Evolutionary conservation across 1,140 invertebrate species (phyloP).

Genomic region (Holcopasites calliopsidis): DNA sequence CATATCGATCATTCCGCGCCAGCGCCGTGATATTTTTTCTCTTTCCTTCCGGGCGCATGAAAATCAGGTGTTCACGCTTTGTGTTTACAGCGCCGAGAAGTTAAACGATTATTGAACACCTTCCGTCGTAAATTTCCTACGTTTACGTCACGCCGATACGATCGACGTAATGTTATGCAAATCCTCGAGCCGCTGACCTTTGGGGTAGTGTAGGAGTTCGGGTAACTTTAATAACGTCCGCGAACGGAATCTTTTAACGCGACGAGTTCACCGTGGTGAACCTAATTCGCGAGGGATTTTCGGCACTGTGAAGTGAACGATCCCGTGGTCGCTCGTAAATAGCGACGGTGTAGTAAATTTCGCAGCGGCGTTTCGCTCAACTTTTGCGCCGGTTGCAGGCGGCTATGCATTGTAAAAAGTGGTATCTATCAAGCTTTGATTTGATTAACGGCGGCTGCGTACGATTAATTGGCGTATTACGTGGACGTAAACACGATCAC

Average conservation of each 20-base stretch:
- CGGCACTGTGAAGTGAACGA: not conserved
- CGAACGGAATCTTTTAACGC: not conserved
- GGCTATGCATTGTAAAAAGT: not conserved
- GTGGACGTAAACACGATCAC: slow-evolving; percentile 24
- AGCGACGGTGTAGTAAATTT: not conserved
- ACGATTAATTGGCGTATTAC: slow-evolving; percentile 51
- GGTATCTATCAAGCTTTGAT: not conserved
- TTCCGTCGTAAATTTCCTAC: not conserved
- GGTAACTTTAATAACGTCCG: not conserved
- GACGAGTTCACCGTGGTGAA: too few relatives aligned
- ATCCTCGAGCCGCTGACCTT: slow-evolving; percentile 4
- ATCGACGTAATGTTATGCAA: slow-evolving; percentile 4
- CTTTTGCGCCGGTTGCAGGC: not conserved
- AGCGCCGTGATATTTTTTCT: not conserved
- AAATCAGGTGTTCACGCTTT: not conserved
- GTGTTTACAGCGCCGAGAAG: not conserved
- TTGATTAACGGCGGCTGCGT: slow-evolving; percentile 48
- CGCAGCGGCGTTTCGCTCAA: not conserved
- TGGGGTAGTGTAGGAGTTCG: not conserved
- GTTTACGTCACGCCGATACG: slow-evolving; percentile 12
- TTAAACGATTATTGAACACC: slow-evolving; percentile 9
- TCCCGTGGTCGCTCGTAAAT: not conserved
- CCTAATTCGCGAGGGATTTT: not conserved
- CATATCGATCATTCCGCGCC: not conserved
- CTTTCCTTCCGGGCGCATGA: not conserved